A percentile compares a stretch with the other conserved stretches of the same genome.
Conservation (phyloP, 2,888 invertebrate genomes). For the Trissolcus japonicus region DNA sequence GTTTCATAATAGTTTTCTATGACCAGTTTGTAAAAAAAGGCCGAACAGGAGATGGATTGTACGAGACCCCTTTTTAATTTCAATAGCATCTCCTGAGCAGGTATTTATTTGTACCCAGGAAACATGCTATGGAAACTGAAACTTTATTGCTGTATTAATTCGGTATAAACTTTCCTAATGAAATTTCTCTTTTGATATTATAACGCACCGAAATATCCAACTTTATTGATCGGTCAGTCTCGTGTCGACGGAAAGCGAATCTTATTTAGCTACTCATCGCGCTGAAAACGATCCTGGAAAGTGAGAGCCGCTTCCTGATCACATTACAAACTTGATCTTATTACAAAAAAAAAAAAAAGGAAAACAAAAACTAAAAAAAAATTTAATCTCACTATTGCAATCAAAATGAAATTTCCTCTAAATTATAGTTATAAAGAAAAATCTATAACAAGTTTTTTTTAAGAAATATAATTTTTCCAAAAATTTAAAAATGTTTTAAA, state of each 20-base stretch:
- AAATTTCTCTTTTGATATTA: background rate
- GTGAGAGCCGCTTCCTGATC: slow-evolving; percentile 50
- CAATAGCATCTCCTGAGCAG: background rate
- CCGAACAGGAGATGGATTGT: too few species aligned
- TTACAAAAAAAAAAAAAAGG: background rate
- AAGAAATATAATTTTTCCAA: too few species aligned
- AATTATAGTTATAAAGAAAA: too few species aligned
- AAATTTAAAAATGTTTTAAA: too few species aligned
- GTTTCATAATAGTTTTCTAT: background rate
- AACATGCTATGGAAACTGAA: background rate
- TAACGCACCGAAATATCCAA: slow-evolving; percentile 1
- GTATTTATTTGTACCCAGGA: background rate
- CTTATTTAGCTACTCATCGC: slow-evolving; percentile 13
- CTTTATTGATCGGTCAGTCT: slow-evolving; percentile 31
- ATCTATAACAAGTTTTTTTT: too few species aligned
- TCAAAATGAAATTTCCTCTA: too few species aligned
- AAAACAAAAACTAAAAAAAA: too few species aligned
- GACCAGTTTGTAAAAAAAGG: too few species aligned
- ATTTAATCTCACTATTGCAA: too few species aligned
- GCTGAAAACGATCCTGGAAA: slow-evolving; percentile 21
- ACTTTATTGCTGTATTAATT: background rate
- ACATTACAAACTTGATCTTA: slow-evolving; percentile 27
- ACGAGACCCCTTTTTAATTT: background rate
- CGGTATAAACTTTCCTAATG: background rate
- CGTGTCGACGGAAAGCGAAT: slow-evolving; percentile 22